Evolutionary conservation across 2,797 vertebrate genomes (phyloP).

Genomic region (Pangasius djambal): DNA sequence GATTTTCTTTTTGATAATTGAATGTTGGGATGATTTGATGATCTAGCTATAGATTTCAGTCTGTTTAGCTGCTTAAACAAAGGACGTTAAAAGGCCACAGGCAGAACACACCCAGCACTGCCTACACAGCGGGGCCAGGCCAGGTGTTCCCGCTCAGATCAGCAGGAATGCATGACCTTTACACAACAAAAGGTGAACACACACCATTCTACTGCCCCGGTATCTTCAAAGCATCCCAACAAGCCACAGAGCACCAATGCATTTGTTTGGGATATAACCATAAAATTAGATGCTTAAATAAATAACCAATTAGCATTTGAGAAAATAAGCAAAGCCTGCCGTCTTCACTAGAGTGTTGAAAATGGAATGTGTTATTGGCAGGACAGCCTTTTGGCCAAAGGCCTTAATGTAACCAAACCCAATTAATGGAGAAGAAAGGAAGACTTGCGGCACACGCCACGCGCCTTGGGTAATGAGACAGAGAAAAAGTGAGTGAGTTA

Average conservation of each 20-base stretch:
- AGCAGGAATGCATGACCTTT: constrained; percentile 60
- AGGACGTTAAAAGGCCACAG: constrained; percentile 27
- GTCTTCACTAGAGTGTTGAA: constrained; percentile 70
- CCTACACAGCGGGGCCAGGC: constrained; percentile 42
- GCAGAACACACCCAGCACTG: constrained; percentile 43
- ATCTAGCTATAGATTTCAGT: constrained; percentile 18
- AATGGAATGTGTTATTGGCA: constrained; percentile 77
- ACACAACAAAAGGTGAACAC: constrained; percentile 70
- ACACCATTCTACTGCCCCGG: constrained; percentile 49
- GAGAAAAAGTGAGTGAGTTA: constrained; percentile 70
- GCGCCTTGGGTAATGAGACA: constrained; percentile 75
- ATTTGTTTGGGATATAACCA: constrained; percentile 64
- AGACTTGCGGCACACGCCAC: constrained; percentile 70
- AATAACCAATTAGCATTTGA: constrained; percentile 77
- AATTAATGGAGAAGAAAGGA: constrained; percentile 83
- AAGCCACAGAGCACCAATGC: constrained; percentile 9
- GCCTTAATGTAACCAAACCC: constrained; percentile 86
- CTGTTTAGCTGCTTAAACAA: constrained; percentile 31
- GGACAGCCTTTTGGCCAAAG: constrained; percentile 77
- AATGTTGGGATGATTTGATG: neutral
- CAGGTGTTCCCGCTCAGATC: constrained; percentile 69
- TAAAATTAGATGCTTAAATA: constrained; percentile 77
- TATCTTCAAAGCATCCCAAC: constrained; percentile 37
- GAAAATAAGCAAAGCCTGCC: constrained; percentile 67
- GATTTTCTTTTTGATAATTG: neutral